Percentiles rank a stretch among this genome's conserved stretches.
Conservation (phyloP, 2,888 invertebrate species). For the Ferdinandea cuprea region DNA sequence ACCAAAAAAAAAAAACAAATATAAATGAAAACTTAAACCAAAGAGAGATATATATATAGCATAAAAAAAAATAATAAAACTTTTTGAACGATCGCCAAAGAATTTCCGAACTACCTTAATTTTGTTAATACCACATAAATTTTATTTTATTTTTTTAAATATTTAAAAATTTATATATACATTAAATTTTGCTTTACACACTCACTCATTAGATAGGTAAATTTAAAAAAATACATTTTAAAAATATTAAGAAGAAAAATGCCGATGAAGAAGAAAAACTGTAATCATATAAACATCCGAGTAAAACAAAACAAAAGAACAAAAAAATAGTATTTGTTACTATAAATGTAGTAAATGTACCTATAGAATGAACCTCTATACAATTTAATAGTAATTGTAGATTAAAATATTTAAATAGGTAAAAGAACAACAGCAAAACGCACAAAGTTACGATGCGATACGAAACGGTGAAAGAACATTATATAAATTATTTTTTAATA, state of each 20-base stretch:
- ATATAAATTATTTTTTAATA: conserved; percentile 35
- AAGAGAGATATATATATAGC: conserved; percentile 43
- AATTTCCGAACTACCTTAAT: conserved; percentile 45
- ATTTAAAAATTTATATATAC: conserved; percentile 34
- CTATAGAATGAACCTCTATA: conserved; percentile 61
- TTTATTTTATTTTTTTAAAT: conserved; percentile 21
- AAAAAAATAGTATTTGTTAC: conserved; percentile 44
- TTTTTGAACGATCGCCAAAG: conserved; percentile 71
- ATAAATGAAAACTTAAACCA: conserved; percentile 44
- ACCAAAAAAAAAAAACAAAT: conserved; percentile 27
- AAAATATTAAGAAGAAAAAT: conserved; percentile 12
- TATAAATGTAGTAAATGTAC: conserved; percentile 59
- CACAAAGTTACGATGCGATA: conserved; percentile 72
- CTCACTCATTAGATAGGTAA: conserved; percentile 70
- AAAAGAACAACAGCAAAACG: conserved; percentile 64
- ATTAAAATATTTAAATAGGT: conserved; percentile 45
- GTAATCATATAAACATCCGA: conserved; percentile 43
- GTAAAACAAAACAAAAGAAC: too few species aligned
- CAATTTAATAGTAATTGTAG: conserved; percentile 52
- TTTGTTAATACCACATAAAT: conserved; percentile 32
- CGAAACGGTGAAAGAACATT: conserved; percentile 56
- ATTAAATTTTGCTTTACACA: conserved; percentile 64
- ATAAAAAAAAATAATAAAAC: conserved; percentile 30
- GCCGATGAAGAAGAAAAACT: conserved; percentile 24
- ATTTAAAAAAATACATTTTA: conserved; percentile 55